Conservation (phyloP, 2,113 vertebrate species). For the Esox niger region DNA sequence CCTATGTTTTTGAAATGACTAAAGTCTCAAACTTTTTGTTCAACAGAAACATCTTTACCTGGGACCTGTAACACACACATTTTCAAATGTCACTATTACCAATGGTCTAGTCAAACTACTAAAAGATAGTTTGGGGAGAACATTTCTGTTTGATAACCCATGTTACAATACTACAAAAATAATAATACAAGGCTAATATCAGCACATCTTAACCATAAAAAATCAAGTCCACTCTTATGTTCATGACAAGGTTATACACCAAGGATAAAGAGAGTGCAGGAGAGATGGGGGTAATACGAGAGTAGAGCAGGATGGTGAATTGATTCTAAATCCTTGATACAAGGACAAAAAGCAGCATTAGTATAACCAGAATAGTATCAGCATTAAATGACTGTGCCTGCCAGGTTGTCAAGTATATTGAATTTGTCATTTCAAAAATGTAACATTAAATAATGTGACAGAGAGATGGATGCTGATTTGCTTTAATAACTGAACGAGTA, state of each 20-base stretch:
- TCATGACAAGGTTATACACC: slow-evolving; percentile 45
- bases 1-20: too few relatives aligned
- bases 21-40: too few relatives aligned
- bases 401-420: not conserved
- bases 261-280: slow-evolving; percentile 38
- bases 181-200: too few relatives aligned
- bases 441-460: too few relatives aligned
- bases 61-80: too few relatives aligned
- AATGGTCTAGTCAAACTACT: too few relatives aligned
- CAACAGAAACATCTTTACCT: too few relatives aligned
- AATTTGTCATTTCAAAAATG: too few relatives aligned
- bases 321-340: slow-evolving; percentile 9
- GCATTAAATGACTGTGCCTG: not conserved
- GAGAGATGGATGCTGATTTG: not conserved
- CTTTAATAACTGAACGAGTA: not conserved
- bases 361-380: not conserved
- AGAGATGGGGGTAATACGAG: slow-evolving; percentile 7
- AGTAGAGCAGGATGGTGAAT: slow-evolving; percentile 16
- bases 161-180: too few relatives aligned
- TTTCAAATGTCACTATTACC: too few relatives aligned
- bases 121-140: too few relatives aligned
- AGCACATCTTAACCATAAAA: not conserved
- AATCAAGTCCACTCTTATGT: not conserved
- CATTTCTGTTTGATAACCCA: too few relatives aligned
- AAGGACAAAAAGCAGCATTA: not conserved